Base-by-base conservation (phyloP, 2,797 vertebrate genomes). In the Chaenodraco wilsoni region DNA sequence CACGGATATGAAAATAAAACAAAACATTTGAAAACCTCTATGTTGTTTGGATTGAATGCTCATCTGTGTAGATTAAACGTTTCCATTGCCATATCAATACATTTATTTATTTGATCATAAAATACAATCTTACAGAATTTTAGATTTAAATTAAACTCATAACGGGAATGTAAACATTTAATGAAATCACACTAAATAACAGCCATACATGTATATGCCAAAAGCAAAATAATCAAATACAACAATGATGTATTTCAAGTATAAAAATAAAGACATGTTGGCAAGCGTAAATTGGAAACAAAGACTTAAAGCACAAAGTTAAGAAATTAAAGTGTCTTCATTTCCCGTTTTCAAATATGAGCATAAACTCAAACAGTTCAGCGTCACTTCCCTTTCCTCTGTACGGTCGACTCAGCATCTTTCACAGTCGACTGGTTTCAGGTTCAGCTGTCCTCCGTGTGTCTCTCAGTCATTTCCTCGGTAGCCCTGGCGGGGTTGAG, bases 401-500 rank as follows among this genome's bases (percentile, higher is more conserved):
- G 17, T 44, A 0, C 16, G 2, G 7, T 43, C 5, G 41, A 14
- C 27, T 0, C 3, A 1, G 44, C 64, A 50, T 31, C 12, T 19
- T 63, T 81, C 67, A 69, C 59, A 46, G 52, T 37, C n/a, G 1
- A 40, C 40, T 51, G 11, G 16, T 81, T 84, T 84, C 62, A 58
- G 15, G 51, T 49, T 58, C 0, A 21, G 21, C n/a, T 6, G 5
- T 54, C 13, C 15, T 31, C 45, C 16, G 3, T 16, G 16, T 0
- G 3, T 14, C 62, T 61, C 8, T 19, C 3, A 13, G 27, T 44
- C 43, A 50, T 44, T 76, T 81, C 55, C 56, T 50, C 48, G 23
- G 0, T 17, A 63, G 69, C 40, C 1, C 88, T 13, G 5, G 55
- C 80, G 3, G 59, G 72, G 65, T 56, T 88, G 63, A 96, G 88